These are phyloP conservation scores for Ferdinandea cuprea DNA, from an alignment of 2,888 invertebrate species.

Conservation along the genomic window DNA sequence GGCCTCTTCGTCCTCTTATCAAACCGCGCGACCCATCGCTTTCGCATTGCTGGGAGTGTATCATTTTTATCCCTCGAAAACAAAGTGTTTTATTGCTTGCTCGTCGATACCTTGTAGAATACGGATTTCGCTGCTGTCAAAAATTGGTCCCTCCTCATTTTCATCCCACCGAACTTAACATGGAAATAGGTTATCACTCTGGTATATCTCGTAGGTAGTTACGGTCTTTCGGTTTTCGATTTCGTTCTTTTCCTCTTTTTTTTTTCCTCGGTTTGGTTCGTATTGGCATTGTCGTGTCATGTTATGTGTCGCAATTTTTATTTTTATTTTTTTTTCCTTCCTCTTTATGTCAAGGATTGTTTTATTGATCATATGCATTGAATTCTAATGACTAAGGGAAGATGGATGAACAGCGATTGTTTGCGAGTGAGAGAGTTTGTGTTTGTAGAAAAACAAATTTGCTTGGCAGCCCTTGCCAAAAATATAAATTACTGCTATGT, in stretches of 20 bases:
- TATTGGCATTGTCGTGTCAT: slow-evolving; percentile 31
- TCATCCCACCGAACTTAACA: slow-evolving; percentile 22
- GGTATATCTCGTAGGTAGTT: background rate
- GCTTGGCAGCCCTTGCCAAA: slow-evolving; percentile 48
- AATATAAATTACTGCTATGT: slow-evolving; percentile 63
- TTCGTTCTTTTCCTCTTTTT: background rate
- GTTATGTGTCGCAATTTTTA: slow-evolving; percentile 51
- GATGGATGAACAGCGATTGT: slow-evolving; percentile 27
- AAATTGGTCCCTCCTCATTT: slow-evolving; percentile 27
- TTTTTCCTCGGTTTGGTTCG: slow-evolving; percentile 11
- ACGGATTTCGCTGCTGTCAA: slow-evolving; percentile 51
- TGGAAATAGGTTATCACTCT: slow-evolving; percentile 53
- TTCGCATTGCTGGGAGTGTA: slow-evolving; percentile 28
- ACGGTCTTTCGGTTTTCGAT: slow-evolving; percentile 12
- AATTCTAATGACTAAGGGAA: slow-evolving; percentile 60
- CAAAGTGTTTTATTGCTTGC: slow-evolving; percentile 69
- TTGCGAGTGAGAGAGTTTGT: background rate
- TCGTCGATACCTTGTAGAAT: slow-evolving; percentile 63
- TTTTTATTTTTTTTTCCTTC: slow-evolving; percentile 3
- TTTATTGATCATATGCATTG: slow-evolving; percentile 69
- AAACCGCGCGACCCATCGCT: too few species aligned
- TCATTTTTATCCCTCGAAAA: slow-evolving; percentile 51
- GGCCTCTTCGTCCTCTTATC: slow-evolving; percentile 7
- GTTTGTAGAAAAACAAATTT: slow-evolving; percentile 44
- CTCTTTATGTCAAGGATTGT: slow-evolving; percentile 45